Evolutionary conservation across 2,797 vertebrate genomes (phyloP).

Genomic region (Tangara arthus): DNA sequence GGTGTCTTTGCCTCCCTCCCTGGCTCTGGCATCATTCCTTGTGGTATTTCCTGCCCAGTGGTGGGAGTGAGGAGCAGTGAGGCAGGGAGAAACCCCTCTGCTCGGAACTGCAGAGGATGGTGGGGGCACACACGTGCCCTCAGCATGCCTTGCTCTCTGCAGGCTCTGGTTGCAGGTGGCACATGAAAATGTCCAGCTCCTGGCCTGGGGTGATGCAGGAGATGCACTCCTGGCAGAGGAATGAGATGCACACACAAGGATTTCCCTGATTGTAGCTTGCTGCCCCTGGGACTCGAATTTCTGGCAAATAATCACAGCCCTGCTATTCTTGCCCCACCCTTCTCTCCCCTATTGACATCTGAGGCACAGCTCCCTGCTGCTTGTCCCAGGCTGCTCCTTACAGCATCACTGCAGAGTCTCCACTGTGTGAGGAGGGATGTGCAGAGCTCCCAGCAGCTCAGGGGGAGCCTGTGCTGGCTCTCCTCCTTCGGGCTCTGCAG

Average conservation of each 20-base stretch:
- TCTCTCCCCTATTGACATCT: background rate
- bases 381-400: background rate
- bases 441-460: fast-evolving
- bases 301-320: background rate
- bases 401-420: fast-evolving
- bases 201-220: background rate
- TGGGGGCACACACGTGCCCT: fast-evolving
- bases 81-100: background rate
- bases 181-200: background rate
- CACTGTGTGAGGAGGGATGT: fast-evolving
- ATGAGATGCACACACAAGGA: background rate
- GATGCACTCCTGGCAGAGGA: background rate
- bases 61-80: fast-evolving
- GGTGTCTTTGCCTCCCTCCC: background rate
- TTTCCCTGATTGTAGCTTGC: background rate
- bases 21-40: background rate
- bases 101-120: fast-evolving
- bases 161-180: background rate
- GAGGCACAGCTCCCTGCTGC: background rate
- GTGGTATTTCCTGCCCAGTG: fast-evolving
- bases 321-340: background rate
- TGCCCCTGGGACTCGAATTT: background rate
- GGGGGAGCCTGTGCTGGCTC: fast-evolving
- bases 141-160: background rate
- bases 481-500: background rate